These are phyloP conservation scores for Platycercus adscitus DNA, from an alignment of 2,113 vertebrate genomes.

Conservation along the genomic window DNA sequence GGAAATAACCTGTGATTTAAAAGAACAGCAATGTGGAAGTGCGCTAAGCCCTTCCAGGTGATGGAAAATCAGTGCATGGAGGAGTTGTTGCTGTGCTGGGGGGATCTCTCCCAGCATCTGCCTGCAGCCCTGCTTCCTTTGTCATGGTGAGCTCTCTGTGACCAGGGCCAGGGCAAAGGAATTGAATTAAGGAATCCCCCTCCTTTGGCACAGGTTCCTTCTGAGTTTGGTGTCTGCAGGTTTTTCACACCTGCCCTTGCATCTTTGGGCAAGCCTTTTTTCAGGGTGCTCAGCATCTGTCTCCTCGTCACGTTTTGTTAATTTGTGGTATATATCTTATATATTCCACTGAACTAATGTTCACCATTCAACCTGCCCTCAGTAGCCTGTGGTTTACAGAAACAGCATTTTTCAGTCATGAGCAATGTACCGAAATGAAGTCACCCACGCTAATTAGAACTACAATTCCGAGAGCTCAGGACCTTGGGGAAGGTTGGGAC, in stretches of 20 bases:
- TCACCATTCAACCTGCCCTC: neutral
- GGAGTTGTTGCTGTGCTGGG: accelerated
- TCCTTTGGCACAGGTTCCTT: neutral
- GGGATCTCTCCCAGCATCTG: neutral
- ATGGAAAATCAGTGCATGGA: neutral
- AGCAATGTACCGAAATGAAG: neutral
- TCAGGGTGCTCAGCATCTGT: neutral
- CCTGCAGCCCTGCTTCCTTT: neutral
- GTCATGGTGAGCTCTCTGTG: accelerated
- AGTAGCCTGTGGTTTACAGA: neutral
- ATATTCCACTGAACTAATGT: neutral
- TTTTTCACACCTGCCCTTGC: neutral
- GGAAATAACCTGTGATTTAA: accelerated
- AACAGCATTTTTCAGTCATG: neutral
- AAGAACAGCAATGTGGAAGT: accelerated
- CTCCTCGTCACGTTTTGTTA: accelerated
- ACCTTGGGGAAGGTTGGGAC: neutral
- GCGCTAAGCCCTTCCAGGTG: neutral
- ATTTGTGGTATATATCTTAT: neutral
- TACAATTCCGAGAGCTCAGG: neutral
- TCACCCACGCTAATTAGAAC: neutral
- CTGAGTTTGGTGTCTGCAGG: accelerated
- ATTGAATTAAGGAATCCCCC: neutral
- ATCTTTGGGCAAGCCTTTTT: neutral
- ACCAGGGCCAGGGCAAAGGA: accelerated